Percentiles rank a stretch among this genome's conserved stretches.
Evolutionary conservation across 2,888 invertebrate species (phyloP).

Genomic region (Tachina grossa): DNA sequence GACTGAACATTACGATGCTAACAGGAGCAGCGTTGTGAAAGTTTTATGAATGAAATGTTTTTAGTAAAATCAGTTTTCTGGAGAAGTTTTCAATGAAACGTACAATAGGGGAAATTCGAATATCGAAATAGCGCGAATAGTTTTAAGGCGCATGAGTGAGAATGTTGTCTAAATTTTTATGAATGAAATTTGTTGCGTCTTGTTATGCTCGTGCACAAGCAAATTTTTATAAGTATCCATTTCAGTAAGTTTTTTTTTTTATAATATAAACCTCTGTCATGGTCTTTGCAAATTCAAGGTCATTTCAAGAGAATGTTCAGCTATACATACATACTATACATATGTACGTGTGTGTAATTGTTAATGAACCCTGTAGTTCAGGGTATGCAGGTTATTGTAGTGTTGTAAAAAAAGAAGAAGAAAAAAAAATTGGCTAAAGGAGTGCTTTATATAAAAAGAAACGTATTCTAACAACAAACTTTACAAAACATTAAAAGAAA

Average conservation of each 20-base stretch:
- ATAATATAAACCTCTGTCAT: conserved; percentile 33
- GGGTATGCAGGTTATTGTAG: no score
- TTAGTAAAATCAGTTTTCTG: conserved; percentile 17
- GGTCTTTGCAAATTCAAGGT: conserved; percentile 57
- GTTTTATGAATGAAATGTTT: conserved; percentile 67
- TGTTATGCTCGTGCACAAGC: background rate
- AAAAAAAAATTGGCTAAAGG: no score
- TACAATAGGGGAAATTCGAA: conserved; percentile 56
- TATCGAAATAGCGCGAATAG: conserved; percentile 45
- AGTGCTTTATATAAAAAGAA: no score
- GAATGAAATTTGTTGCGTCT: conserved; percentile 54
- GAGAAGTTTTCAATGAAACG: conserved; percentile 13
- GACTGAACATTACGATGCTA: no score
- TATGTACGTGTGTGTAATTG: background rate
- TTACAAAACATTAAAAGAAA: no score
- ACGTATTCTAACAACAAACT: no score
- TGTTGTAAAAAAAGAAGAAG: no score
- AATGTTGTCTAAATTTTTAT: conserved; percentile 43
- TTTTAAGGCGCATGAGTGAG: conserved; percentile 44
- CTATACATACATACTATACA: no score
- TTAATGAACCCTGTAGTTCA: background rate
- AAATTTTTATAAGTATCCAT: conserved; percentile 23
- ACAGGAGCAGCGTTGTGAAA: conserved; percentile 8
- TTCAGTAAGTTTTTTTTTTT: conserved; percentile 24
- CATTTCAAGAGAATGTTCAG: conserved; percentile 14